Evolutionary conservation across 2,113 vertebrate genomes (phyloP), one percentile per base, ranked within the genome.

Genomic region (Pollachius pollachius): DNA sequence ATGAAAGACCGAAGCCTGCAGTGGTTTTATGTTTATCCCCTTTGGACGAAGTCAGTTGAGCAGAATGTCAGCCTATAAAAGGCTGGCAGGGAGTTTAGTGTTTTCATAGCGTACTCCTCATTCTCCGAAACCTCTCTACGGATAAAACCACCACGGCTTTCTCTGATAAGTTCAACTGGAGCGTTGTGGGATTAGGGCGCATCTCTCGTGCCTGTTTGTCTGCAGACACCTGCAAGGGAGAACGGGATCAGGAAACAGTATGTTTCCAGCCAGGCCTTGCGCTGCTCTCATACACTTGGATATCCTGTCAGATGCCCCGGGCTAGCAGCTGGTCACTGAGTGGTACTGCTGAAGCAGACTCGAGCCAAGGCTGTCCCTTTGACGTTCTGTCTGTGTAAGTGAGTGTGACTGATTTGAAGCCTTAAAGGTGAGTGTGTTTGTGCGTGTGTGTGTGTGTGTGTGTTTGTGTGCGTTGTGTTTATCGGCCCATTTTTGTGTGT

Each of bases 11-110:
- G 17, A 56, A 57, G 69, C 69, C 13, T 12, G 67, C 23, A 23
- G 23, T 23, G 13, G 5, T 4, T 67, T 71, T 64, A 19, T 61
- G 18, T 23, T 64, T 78, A 69, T 66, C 41, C 41, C 5, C 41
- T 58, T 75, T 16, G 8, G 72, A 67, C 52, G 71, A 62, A 69
- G 19, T 69, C 68, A 62, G 77, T 72, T 65, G 52, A 68, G 37
- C 9, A 57, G 1, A 77, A 80, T 77, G 66, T 65, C 68, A 62
- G 62, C 62, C 3, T 57, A 3, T 9, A 16, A 57, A 57, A 3
- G 8, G 41, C 54, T 6, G 17, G 5, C 16, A n/a, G 54, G 17
- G 54, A 16, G 54, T n/a, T 57, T 57, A 17, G 15, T 57, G n/a
- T 57, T 57, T 57, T 16, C n/a, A 13, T 57, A 13, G 54, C 7